Base-by-base conservation (phyloP, 2,113 vertebrate species). In the Aphelocoma coerulescens region DNA sequence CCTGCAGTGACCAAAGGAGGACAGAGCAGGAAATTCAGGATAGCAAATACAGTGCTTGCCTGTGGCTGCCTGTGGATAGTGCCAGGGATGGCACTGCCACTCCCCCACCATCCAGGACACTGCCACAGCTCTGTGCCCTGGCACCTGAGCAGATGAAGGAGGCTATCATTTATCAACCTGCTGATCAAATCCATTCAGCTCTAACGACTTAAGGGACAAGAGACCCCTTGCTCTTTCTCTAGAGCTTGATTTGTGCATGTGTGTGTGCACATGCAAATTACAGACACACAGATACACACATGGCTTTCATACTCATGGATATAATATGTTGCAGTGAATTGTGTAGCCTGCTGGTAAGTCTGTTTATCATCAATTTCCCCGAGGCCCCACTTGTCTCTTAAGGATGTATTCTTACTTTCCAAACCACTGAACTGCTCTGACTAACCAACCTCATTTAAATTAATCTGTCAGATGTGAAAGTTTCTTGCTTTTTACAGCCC, bases 401-500 rank as follows among this genome's bases (percentile, higher is more conserved):
- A 62, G 83, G 83, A 75, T 52, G 81, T 78, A 75, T 20, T 94
- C 90, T 72, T 72, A 37, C 83, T 93, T 95, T 92, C 79, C 77
- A 87, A 95, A 87, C 75, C 52, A 91, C 66, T 94, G 81, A 93
- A 85, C 82, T 74, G 85, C 68, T 96, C 86, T 83, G 79, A 88
- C 69, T 87, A 94, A 88, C 74, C 81, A 90, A 69, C 61, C 74
- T 75, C 51, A 75, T 89, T 62, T 82, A 88, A 95, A 91, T 94
- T 89, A 93, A 89, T 59, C 49, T 85, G 89, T 66, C 95, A 95
- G 88, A 85, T 80, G 58, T 90, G 78, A 85, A 82, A 88, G 74
- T 76, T 82, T 69, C 63, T 49, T 91, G 57, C 41, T 71, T 87
- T 95, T 91, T 89, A 20, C 54, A 76, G 69, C 54, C 66, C 58